phyloP scores from a whole-genome alignment of 2,113 vertebrate species.

The Anas platyrhynchos region DNA sequence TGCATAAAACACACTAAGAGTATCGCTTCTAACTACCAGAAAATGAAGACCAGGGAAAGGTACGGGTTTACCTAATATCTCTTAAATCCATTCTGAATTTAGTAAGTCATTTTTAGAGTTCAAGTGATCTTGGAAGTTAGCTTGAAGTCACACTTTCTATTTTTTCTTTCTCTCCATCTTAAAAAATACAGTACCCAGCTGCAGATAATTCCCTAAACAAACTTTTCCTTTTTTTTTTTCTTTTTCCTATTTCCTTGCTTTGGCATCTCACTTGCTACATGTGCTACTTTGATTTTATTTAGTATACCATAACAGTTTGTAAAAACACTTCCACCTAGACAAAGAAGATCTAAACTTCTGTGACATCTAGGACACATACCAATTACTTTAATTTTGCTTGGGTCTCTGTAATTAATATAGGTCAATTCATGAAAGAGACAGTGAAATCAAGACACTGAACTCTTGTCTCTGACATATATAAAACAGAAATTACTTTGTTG shows the following conservation, averaged over 20 bases:
- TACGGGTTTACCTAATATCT: background rate
- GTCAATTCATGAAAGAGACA: background rate
- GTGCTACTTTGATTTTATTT: background rate
- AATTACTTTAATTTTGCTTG: background rate
- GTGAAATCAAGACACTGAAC: background rate
- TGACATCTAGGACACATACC: background rate
- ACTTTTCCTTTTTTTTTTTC: too few species aligned
- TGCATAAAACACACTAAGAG: background rate
- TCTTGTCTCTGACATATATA: background rate
- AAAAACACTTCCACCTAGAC: background rate
- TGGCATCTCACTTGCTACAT: background rate
- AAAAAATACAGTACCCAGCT: background rate
- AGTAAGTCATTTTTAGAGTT: background rate
- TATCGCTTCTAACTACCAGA: background rate
- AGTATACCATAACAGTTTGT: background rate
- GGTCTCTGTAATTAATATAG: background rate
- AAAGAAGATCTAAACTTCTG: background rate
- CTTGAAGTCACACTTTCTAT: background rate
- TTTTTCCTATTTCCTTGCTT: background rate
- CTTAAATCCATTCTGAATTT: background rate
- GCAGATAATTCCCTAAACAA: background rate
- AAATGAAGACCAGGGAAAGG: background rate
- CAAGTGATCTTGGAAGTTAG: background rate
- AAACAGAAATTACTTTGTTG: background rate
- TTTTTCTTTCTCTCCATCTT: background rate